Evolutionary conservation across 2,113 vertebrate species (phyloP), one percentile per base, ranked within the genome.

Genomic region (Pseudorectes ferrugineus): DNA sequence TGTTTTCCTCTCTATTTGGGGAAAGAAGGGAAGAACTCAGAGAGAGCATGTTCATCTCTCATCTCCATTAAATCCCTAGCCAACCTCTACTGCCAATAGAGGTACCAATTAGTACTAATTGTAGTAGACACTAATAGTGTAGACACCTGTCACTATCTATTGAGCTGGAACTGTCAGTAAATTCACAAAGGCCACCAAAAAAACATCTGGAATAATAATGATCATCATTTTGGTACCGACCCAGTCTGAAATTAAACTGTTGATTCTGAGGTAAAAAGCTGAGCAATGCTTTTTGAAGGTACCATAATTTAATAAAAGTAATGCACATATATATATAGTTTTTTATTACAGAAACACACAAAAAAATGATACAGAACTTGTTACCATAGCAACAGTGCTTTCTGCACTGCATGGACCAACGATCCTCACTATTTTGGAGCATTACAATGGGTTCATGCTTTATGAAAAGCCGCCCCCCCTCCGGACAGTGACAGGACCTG

Each of bases 121-220:
- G 93, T 95, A 90, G 95, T 93, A 95, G 96, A 94, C 92, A 92
- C 90, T 96, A 96, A 94, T 96, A 97, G 93, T 90, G 88, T 92
- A 96, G 95, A 96, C 95, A 96, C 95, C 90, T 97, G 96, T 96
- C 96, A 96, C 92, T 94, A 75, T 88, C 92, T 94, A 84, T 93
- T 93, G 95, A 96, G 80, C 85, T 87, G 92, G 57, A 92, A 94
- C 88, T 72, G 88, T 86, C 89, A 75, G 79, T 61, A 95, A 95
- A 94, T 92, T 96, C 92, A 90, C 93, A 90, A 86, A 86, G 75
- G 72, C 95, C 65, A 84, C 80, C 59, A 91, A 92, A 94, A 94
- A 94, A 84, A 71, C 88, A 92, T 81, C 88, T 91, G 35, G 88
- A 94, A 93, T 92, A 92, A 59, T 88, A 95, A 95, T 49, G 52